These are phyloP conservation scores for Drosophila ambigua DNA, from an alignment of 1,140 invertebrate genomes.

Conservation along the genomic window DNA sequence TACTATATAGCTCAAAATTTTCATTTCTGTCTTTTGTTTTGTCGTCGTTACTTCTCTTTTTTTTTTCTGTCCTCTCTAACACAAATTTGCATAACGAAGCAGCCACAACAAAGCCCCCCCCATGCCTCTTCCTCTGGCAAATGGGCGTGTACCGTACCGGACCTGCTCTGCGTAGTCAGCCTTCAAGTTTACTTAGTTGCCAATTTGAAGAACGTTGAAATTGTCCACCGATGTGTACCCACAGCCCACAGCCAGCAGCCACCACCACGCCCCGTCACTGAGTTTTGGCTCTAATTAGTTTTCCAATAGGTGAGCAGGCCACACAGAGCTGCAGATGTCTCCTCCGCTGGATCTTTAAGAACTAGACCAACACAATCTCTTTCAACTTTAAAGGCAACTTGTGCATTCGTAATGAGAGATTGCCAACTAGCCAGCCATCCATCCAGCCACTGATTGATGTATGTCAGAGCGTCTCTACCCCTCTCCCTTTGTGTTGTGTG, in stretches of 20 bases:
- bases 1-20: slow-evolving; percentile 60
- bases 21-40: slow-evolving; percentile 57
- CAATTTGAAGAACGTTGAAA: slow-evolving; percentile 67
- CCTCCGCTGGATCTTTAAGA: slow-evolving; percentile 46
- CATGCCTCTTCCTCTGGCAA: background rate
- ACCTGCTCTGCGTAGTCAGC: slow-evolving; percentile 34
- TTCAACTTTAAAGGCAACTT: slow-evolving; percentile 40
- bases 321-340: slow-evolving; percentile 21
- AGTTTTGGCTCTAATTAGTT: slow-evolving; percentile 69
- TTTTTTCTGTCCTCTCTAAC: background rate
- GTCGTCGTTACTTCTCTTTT: slow-evolving; percentile 19
- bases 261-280: background rate
- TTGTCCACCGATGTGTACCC: slow-evolving; percentile 53
- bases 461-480: slow-evolving; percentile 33
- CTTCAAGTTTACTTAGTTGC: slow-evolving; percentile 78
- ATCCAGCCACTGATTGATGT: slow-evolving; percentile 60
- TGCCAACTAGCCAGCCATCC: background rate
- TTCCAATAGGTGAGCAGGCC: slow-evolving; percentile 40
- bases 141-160: slow-evolving; percentile 46
- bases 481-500: no score
- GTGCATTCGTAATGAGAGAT: slow-evolving; percentile 65
- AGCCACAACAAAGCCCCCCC: slow-evolving; percentile 31
- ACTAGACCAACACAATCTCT: slow-evolving; percentile 45
- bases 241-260: slow-evolving; percentile 21
- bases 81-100: slow-evolving; percentile 78